Base-by-base conservation (phyloP, 30 jellyfish, hydroid and myxozoan genomes). In the Hydra vulgaris region DNA sequence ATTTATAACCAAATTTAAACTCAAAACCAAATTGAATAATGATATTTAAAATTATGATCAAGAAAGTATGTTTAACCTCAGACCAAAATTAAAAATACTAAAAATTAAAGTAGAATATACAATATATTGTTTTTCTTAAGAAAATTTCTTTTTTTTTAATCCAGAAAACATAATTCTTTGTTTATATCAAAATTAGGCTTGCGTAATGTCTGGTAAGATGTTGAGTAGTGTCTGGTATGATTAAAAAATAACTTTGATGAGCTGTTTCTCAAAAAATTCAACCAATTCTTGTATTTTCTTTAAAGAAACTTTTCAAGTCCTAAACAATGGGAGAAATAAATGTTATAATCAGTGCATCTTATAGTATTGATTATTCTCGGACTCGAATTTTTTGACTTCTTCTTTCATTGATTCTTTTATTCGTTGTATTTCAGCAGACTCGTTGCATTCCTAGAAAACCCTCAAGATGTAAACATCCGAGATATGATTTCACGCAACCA, bases 391-490 rank as follows among this genome's bases (percentile, higher is more conserved):
- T 77, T 90, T 90, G 61, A 83, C 97, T 76, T 90, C 97, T 82
- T 90, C 97, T 79, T 90, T 90, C 95, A 90, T 90, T 54, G 97
- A 85, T 79, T 90, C 97, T 86, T 90, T 90, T 69, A 90, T 90
- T 71, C 97, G 89, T 67, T 90, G 97, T 15, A 90, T 90, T 17
- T 91, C 97, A 53, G 87, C 97, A n/a, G 97, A 76, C 74, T 86
- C 97, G 26, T 79, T 82, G 24, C 90, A 55, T 25, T 86, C 97
- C 95, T 90, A 70, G 5, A 85, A 56, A 67, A 27, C 54, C 82
- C 1, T 40, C 12, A 40, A 3, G 12, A 40, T n/a, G n/a, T n/a
- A n/a, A n/a, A n/a, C 72, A 0, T 17, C 24, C 52, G 20, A 54
- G 15, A 18, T 54, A 18, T 20, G 66, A 21, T 40, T 78, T 54